Evolutionary conservation across 2,797 vertebrate species (phyloP), one percentile per base, ranked within the genome.

Genomic region (Melanotaenia pygmaea): DNA sequence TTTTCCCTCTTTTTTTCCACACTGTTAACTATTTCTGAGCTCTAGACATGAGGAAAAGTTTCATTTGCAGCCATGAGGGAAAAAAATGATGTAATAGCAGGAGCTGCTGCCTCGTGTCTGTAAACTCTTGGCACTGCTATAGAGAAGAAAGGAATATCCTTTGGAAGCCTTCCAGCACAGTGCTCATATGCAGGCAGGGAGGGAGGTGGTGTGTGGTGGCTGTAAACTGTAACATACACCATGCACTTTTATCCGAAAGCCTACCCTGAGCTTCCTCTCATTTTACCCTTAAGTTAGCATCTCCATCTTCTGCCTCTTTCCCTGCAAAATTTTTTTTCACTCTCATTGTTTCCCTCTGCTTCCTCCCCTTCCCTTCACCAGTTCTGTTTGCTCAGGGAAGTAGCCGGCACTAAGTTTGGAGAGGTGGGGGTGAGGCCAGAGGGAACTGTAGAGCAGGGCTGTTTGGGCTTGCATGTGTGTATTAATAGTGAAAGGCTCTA

Each of bases 401-500:
- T 59, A 65, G 67, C 58, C 43, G 60, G 60, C 68, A 54, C 10
- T 5, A 34, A 45, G 22, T 30, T 28, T 26, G 9, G 24, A 16
- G 24, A 24, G 24, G 22, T 56, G 76, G 59, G 32, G 79, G 61
- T 77, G 57, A 61, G 59, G 63, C 59, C 60, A 47, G 67, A 53
- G 85, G 76, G 79, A 70, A 56, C 75, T 66, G 70, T 16, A 59
- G 83, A 77, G 84, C 75, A 74, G 83, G 75, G 84, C 81, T 57
- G 77, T 69, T 76, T 83, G 66, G 75, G n/a, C 84, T 74, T 77
- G 65, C 62, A 57, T 71, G 79, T 38, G 67, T 82, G 82, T 93
- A 93, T 92, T 92, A 93, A 92, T 94, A 93, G 91, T 85, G 81
- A 74, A 75, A 70, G 38, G 63, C 87, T 89, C 88, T 92, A 91